Evolutionary conservation across 2,113 vertebrate genomes (phyloP), one percentile per base, ranked within the genome.

Genomic region (Sebastes schlegelii): DNA sequence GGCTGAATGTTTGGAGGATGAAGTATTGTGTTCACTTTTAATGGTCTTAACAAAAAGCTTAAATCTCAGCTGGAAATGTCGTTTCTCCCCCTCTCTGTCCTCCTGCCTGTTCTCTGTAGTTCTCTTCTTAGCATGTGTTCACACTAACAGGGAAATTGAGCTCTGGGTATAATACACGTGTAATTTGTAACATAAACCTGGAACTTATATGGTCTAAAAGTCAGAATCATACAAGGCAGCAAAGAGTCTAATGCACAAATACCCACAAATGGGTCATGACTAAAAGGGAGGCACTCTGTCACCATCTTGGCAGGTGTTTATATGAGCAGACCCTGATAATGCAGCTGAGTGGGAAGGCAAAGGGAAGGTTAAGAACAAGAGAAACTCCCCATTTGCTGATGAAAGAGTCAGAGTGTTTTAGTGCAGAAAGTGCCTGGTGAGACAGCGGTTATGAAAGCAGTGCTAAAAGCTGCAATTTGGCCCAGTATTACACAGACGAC

Each of bases 401-500:
- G 88, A 82, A 63, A 73, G 83, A 74, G 11, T 57, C 23, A 17
- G 9, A 74, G 86, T 72, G 72, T 82, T 79, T 89, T 45, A 63
- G 68, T 45, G 12, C 19, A 70, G 63, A 86, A 57, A 76, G 80
- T 14, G 68, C 26, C 49, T 21, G 21, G 62, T 43, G 80, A 80
- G 69, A 82, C 75, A 80, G 79, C 4, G 42, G 75, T 74, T 80
- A 71, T 65, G 57, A 85, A 82, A 88, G 82, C 80, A 51, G 48
- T 23, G 66, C 84, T 87, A 92, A 91, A 88, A 91, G 89, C 89
- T 83, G 65, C 76, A 82, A 83, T 91, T 86, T 89, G 66, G 75
- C 48, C 65, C 54, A 8, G 52, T 49, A 60, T 86, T 69, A 78
- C 62, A 83, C 55, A 72, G 66, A 91, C 85, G 85, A 85, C 76